Evolutionary conservation across 2,888 invertebrate species (phyloP), one percentile per base, ranked within the genome.

Genomic region (Philereme vetulata): DNA sequence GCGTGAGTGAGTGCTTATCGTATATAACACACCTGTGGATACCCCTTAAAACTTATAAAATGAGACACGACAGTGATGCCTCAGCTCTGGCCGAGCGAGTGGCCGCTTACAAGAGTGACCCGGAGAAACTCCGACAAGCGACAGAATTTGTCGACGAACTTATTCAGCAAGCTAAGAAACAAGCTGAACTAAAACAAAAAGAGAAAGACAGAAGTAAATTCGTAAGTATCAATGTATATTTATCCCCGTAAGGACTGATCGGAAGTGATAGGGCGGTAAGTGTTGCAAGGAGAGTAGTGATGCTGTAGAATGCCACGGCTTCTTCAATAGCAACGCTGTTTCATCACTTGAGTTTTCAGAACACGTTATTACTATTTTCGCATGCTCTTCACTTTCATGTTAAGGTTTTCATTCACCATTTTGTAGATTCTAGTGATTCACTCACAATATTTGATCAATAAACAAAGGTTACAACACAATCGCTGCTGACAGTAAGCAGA

Each of bases 121-220:
- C 94, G 44, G 93, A 93, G 64, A 93, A 93, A 82, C 92, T 94
- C 79, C 91, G 93, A 64, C 86, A 92, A 62, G 91, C 94, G 52
- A 87, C 89, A 64, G 93, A 93, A 70, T 94, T 94, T 83, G 93
- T 94, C 68, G 94, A 94, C 74, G 93, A 93, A 79, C 90, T 94
- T 62, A 90, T 94, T 77, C 91, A 93, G 77, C 93, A 93, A 80
- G 94, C 94, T 67, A 93, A 93, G 82, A 89, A 88, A 78, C 93
- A 94, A 82, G 94, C 93, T 68, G 93, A 93, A 72, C 80, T 89
- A 72, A 93, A 93, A 88, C 87, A 87, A 77, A 92, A 90, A 86
- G 88, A 93, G 85, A 93, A 92, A 86, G 93, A 93, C 83, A 93
- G 92, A 93, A 93, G 88, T 81, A 92, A 90, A 88, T 88, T 90